Conservation (phyloP, 2,888 invertebrate species). For the Endotricha flammealis region DNA sequence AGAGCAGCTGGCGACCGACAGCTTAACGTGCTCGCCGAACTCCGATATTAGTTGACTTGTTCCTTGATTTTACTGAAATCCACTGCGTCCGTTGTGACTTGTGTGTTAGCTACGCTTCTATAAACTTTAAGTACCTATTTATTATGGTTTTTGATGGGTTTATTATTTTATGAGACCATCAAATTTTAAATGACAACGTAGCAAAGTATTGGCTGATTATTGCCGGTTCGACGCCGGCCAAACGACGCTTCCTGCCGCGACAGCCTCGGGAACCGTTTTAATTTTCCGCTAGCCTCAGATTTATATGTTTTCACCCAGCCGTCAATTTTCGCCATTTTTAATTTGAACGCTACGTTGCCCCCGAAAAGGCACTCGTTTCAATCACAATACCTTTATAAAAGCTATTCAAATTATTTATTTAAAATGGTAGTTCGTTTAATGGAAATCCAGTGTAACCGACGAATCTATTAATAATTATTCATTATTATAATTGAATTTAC, state of each 20-base stretch:
- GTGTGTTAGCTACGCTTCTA: too few species aligned
- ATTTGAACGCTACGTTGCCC: constrained; percentile 60
- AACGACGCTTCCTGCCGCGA: constrained; percentile 29
- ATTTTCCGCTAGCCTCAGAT: constrained; percentile 73
- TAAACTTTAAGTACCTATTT: too few species aligned
- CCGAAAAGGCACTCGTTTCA: constrained; percentile 47
- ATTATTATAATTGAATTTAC: constrained; percentile 49
- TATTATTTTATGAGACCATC: background rate
- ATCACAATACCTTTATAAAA: constrained; percentile 36
- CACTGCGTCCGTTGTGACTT: too few species aligned
- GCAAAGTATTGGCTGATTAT: constrained; percentile 45
- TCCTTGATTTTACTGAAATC: too few species aligned
- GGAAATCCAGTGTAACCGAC: constrained; percentile 2
- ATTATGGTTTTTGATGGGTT: too few species aligned
- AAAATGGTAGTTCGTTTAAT: constrained; percentile 9
- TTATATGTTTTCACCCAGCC: constrained; percentile 67
- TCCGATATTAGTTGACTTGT: too few species aligned
- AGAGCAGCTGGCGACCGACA: too few species aligned
- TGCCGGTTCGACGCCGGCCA: constrained; percentile 35
- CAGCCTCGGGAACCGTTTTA: constrained; percentile 63
- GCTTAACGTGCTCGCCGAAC: too few species aligned
- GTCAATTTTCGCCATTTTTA: constrained; percentile 70
- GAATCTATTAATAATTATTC: constrained; percentile 10
- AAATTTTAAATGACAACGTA: constrained; percentile 15
- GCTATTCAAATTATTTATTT: constrained; percentile 20